phyloP scores from a whole-genome alignment of 2,113 vertebrate species.

The Cromileptes altivelis region DNA sequence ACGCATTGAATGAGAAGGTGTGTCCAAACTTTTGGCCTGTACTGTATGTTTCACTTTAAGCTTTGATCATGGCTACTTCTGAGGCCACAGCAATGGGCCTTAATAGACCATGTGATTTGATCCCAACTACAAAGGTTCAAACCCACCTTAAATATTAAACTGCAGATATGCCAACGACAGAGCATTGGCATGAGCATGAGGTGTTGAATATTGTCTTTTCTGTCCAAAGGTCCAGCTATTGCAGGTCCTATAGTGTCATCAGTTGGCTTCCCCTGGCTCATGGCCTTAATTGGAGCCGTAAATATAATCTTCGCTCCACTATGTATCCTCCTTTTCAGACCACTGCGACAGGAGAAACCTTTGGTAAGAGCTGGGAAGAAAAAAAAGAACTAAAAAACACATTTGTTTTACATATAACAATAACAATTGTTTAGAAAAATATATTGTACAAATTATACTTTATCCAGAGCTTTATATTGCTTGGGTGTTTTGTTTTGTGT shows the following conservation, averaged over 20 bases:
- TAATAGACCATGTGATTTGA: too few species aligned
- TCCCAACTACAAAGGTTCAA: too few species aligned
- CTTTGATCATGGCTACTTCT: too few species aligned
- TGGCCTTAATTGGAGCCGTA: conserved; percentile 12
- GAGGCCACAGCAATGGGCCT: too few species aligned
- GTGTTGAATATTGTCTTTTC: background rate
- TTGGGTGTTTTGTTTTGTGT: background rate
- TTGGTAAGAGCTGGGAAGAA: conserved; percentile 4
- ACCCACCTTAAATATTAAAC: too few species aligned
- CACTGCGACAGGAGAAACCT: background rate
- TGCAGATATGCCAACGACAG: too few species aligned
- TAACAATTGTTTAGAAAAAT: too few species aligned
- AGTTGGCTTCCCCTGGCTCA: conserved; percentile 25
- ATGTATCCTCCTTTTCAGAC: conserved; percentile 4
- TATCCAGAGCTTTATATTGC: background rate
- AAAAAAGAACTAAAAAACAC: background rate
- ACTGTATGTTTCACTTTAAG: too few species aligned
- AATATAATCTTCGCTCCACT: conserved; percentile 28
- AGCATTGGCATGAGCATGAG: too few species aligned
- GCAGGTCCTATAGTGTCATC: conserved; percentile 6
- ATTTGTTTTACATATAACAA: background rate
- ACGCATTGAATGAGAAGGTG: too few species aligned
- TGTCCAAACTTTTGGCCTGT: too few species aligned
- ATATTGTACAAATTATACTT: background rate
- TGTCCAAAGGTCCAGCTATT: conserved; percentile 21